These are phyloP conservation scores for Homarus americanus DNA, from an alignment of 1,140 invertebrate genomes.

Conservation along the genomic window DNA sequence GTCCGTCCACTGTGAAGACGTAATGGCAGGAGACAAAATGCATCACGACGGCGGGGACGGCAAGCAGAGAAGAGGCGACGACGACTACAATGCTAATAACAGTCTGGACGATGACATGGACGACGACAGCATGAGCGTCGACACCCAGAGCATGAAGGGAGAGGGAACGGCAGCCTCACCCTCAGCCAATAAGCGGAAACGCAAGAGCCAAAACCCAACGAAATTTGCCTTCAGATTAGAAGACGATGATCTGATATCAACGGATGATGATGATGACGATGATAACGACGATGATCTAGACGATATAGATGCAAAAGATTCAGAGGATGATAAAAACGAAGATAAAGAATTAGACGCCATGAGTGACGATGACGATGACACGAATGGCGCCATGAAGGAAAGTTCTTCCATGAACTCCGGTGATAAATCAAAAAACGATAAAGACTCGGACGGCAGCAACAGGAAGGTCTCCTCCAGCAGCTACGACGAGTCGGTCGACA, in stretches of 20 bases:
- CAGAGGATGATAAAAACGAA: slow-evolving; percentile 75
- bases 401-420: slow-evolving; percentile 65
- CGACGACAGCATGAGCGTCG: slow-evolving; percentile 82
- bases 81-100: slow-evolving; percentile 83
- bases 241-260: slow-evolving; percentile 82
- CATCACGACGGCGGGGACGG: slow-evolving; percentile 35
- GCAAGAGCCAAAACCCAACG: slow-evolving; percentile 95
- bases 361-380: slow-evolving; percentile 82
- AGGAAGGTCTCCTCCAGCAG: slow-evolving; percentile 62
- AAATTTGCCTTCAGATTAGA: slow-evolving; percentile 83
- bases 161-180: slow-evolving; percentile 78
- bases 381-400: slow-evolving; percentile 82
- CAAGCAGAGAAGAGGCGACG: slow-evolving; percentile 81
- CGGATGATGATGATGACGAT: slow-evolving; percentile 79
- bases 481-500: slow-evolving; percentile 69
- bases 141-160: slow-evolving; percentile 81
- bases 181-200: slow-evolving; percentile 84
- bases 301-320: slow-evolving; percentile 82
- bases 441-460: slow-evolving; percentile 68
- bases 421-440: slow-evolving; percentile 68
- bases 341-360: slow-evolving; percentile 79
- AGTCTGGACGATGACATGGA: slow-evolving; percentile 80
- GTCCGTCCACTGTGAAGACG: slow-evolving; percentile 3
- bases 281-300: slow-evolving; percentile 80
- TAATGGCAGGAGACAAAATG: slow-evolving; percentile 20